Evolutionary conservation across 2,888 invertebrate genomes (phyloP).

Genomic region (Limnephilus marmoratus): DNA sequence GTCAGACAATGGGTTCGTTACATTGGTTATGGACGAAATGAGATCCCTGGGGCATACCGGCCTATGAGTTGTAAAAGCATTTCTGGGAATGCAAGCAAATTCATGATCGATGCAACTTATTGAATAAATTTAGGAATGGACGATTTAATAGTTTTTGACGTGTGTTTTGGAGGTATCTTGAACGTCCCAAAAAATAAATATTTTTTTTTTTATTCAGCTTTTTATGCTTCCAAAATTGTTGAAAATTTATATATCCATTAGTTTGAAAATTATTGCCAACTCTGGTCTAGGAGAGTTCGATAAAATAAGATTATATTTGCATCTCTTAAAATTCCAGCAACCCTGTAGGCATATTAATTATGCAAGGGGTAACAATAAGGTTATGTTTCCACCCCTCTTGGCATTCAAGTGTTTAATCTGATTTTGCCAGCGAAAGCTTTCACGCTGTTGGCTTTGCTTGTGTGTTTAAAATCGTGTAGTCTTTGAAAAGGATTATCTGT

Average conservation of each 20-base stretch:
- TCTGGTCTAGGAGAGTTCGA: neutral
- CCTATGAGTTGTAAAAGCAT: neutral
- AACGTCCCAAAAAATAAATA: neutral
- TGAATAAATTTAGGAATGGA: neutral
- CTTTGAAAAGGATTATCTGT: neutral
- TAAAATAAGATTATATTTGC: neutral
- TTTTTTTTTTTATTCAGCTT: no score
- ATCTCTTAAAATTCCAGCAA: neutral
- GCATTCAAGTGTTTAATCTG: conserved; percentile 37
- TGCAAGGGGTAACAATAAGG: conserved; percentile 35
- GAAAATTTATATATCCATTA: neutral
- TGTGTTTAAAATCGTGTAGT: neutral
- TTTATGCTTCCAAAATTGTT: no score
- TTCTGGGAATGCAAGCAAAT: neutral
- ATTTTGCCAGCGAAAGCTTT: conserved; percentile 41
- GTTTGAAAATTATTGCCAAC: neutral
- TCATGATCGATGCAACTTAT: neutral
- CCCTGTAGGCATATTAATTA: conserved; percentile 40
- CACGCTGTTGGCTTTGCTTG: conserved; percentile 4
- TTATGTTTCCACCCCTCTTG: conserved; percentile 28
- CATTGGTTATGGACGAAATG: neutral
- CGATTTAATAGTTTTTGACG: neutral
- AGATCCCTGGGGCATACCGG: neutral
- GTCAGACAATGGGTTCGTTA: neutral
- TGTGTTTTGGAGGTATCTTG: no score